phyloP scores from a whole-genome alignment of 2,797 vertebrate genomes.

The Holocentrus rufus region DNA sequence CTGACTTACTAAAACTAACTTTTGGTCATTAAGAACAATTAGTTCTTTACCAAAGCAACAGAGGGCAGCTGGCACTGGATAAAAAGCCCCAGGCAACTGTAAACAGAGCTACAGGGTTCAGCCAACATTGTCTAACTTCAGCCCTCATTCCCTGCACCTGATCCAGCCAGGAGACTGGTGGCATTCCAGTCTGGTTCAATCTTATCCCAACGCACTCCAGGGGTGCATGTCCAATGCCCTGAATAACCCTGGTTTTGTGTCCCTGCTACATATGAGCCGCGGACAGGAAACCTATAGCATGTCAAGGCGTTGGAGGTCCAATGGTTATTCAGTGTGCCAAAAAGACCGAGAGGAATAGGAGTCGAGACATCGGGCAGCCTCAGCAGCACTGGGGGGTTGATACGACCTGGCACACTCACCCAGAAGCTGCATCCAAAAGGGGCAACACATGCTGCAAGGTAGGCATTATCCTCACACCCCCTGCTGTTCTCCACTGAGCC shows the following conservation, averaged over 20 bases:
- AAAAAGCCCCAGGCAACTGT: neutral
- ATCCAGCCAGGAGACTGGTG: neutral
- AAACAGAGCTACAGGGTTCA: too few species aligned
- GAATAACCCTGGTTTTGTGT: neutral
- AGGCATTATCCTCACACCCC: neutral
- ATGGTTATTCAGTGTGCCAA: neutral
- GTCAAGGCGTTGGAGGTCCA: neutral
- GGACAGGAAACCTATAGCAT: neutral
- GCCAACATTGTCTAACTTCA: too few species aligned
- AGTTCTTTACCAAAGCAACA: too few species aligned
- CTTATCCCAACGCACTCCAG: slow-evolving; percentile 3
- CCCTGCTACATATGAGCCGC: neutral
- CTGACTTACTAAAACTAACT: too few species aligned
- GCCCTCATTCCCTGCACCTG: neutral
- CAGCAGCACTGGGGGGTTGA: slow-evolving; percentile 4
- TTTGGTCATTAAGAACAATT: too few species aligned
- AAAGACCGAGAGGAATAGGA: slow-evolving; percentile 5
- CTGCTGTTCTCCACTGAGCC: neutral
- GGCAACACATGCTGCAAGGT: neutral
- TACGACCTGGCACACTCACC: too few species aligned
- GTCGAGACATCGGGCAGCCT: neutral
- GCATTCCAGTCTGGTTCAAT: slow-evolving; percentile 24
- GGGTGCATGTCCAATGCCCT: neutral
- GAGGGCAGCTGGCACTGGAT: too few species aligned
- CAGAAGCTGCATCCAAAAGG: neutral